These are phyloP conservation scores for Hystrix cristata DNA, from an alignment of 2,113 vertebrate species.

Conservation along the genomic window DNA sequence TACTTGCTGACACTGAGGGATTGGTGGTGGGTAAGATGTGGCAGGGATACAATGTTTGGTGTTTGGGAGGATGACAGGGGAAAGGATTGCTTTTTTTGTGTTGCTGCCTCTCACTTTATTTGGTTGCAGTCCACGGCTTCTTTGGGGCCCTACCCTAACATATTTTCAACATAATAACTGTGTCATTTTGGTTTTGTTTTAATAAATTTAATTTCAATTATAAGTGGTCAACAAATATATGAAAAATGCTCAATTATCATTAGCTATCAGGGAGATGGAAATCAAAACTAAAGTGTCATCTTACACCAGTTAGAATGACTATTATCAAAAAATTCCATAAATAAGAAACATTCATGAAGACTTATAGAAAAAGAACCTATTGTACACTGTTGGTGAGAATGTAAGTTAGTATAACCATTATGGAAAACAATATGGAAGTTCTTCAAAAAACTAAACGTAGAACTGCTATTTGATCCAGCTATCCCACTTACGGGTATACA, in stretches of 20 bases:
- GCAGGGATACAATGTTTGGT: background rate
- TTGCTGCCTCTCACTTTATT: background rate
- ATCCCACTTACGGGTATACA: background rate
- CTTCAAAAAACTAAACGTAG: background rate
- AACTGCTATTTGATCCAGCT: background rate
- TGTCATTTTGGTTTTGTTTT: background rate
- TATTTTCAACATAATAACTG: background rate
- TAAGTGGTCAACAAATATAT: background rate
- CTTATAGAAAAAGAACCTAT: background rate
- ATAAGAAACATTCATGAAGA: background rate
- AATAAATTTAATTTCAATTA: background rate
- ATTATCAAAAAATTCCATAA: background rate
- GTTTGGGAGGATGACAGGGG: background rate
- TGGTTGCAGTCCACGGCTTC: background rate
- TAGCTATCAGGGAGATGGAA: background rate
- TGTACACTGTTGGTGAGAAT: background rate
- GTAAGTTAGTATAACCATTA: background rate
- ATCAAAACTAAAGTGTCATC: background rate
- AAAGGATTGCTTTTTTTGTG: background rate
- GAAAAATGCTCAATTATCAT: background rate
- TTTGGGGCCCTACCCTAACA: background rate
- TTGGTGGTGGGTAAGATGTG: background rate
- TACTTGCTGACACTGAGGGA: background rate
- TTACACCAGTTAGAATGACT: background rate
- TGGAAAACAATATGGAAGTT: background rate